Conservation (phyloP, 2,888 invertebrate genomes). For the Pristionchus exspectatus region DNA sequence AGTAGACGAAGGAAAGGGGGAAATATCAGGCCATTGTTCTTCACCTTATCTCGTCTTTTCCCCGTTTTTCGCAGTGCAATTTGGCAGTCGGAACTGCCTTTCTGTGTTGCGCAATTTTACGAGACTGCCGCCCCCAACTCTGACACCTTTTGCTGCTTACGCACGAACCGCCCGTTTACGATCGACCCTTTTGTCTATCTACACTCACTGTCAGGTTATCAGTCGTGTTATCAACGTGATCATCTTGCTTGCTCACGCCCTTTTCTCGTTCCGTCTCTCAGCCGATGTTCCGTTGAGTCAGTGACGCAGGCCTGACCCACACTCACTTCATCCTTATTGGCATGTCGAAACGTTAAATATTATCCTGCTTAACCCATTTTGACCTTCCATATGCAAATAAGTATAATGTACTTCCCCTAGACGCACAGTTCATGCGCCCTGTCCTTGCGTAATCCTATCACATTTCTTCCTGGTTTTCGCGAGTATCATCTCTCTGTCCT, state of each 20-base stretch:
- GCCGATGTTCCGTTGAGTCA: background rate
- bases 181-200: background rate
- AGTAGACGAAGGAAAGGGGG: too few species aligned
- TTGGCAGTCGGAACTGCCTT: background rate
- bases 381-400: too few species aligned
- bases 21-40: too few species aligned
- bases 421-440: too few species aligned
- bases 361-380: too few species aligned
- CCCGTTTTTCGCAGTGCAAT: background rate
- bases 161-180: slow-evolving; percentile 5
- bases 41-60: background rate
- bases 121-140: background rate
- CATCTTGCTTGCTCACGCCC: background rate
- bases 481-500: background rate
- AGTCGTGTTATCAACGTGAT: slow-evolving; percentile 6
- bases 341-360: too few species aligned
- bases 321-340: background rate
- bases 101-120: slow-evolving; percentile 21
- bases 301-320: background rate
- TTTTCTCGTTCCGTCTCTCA: background rate
- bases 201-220: background rate
- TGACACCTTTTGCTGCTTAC: slow-evolving; percentile 6
- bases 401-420: too few species aligned
- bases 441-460: too few species aligned
- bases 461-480: too few species aligned